phyloP scores from a whole-genome alignment of 2,797 vertebrate genomes.

The Clarias platycephalus region DNA sequence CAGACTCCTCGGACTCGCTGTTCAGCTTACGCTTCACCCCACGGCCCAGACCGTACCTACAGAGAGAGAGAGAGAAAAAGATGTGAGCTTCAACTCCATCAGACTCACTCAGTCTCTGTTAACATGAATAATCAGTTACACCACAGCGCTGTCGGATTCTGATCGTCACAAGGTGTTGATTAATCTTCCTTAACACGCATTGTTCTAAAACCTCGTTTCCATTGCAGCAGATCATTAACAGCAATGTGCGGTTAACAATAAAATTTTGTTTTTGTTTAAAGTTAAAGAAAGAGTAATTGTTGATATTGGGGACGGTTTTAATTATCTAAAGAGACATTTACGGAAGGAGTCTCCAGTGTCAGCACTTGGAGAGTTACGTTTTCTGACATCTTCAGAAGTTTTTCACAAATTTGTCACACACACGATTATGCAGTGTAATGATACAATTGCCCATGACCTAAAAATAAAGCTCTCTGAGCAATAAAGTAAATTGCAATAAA shows the following conservation, averaged over 20 bases:
- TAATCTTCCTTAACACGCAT: background rate
- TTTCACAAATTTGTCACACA: background rate
- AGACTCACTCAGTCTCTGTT: background rate
- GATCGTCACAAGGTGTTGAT: background rate
- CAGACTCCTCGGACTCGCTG: conserved; percentile 74
- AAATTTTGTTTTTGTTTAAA: accelerated
- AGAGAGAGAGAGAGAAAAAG: background rate
- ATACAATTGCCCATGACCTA: too few species aligned
- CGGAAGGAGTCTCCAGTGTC: background rate
- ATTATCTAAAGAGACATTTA: background rate
- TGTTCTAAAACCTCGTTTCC: background rate
- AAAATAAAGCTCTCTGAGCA: too few species aligned
- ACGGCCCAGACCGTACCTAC: conserved; percentile 78
- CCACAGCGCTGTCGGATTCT: background rate
- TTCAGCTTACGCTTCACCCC: conserved; percentile 79
- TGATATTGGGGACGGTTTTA: too few species aligned
- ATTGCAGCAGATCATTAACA: background rate
- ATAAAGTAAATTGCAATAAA: too few species aligned
- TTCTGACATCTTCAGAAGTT: background rate
- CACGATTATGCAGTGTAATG: too few species aligned
- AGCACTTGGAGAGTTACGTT: too few species aligned
- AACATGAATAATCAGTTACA: background rate
- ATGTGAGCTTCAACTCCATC: too few species aligned
- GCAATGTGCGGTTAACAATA: too few species aligned
- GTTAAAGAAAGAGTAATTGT: too few species aligned